A percentile compares a stretch with the other conserved stretches of the same genome.
These are phyloP conservation scores for Vespertilio murinus DNA, from an alignment of 2,797 vertebrate genomes.

Conservation along the genomic window DNA sequence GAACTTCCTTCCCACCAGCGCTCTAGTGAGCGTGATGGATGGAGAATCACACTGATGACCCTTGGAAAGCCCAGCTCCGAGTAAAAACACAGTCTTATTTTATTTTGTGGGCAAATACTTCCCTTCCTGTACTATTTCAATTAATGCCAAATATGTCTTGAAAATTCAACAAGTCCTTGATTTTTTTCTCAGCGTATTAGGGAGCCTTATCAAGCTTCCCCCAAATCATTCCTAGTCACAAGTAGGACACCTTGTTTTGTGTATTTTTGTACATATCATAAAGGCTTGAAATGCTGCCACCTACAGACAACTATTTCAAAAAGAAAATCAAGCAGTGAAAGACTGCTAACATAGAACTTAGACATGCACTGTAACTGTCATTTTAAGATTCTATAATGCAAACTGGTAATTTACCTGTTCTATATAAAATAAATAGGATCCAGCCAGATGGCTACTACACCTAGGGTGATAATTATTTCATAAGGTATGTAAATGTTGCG, in stretches of 20 bases:
- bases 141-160: constrained; percentile 20
- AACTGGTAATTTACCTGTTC: not conserved
- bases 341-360: not conserved
- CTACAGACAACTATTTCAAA: constrained; percentile 73
- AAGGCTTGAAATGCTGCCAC: constrained; percentile 81
- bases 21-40: not conserved
- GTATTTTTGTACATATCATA: constrained; percentile 36
- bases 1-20: not conserved
- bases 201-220: not conserved
- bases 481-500: not conserved
- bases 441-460: not conserved
- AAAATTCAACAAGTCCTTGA: constrained; percentile 42
- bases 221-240: not conserved
- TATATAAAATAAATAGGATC: constrained; percentile 5
- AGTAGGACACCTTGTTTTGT: not conserved
- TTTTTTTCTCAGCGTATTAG: constrained; percentile 52
- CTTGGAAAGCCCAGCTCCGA: constrained; percentile 12
- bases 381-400: not conserved
- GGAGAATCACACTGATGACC: not conserved
- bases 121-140: not conserved
- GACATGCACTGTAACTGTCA: not conserved
- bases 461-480: not conserved
- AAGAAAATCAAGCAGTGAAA: not conserved
- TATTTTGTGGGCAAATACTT: constrained; percentile 11
- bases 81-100: constrained; percentile 36